Evolutionary conservation across 2,888 invertebrate species (phyloP), one percentile per base, ranked within the genome.

Genomic region (Cancer borealis): DNA sequence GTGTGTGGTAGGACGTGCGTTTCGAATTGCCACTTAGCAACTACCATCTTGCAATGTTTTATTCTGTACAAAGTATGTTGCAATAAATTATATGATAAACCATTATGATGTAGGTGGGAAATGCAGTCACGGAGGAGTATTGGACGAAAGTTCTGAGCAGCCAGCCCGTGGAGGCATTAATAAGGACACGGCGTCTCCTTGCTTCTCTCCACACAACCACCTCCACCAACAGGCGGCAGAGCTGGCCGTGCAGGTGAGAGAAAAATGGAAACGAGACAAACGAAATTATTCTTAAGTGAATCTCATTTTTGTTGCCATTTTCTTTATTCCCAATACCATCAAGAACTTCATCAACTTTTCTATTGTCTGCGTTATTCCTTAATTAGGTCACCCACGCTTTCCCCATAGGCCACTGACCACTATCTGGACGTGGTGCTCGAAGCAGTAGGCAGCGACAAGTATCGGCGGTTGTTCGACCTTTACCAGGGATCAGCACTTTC

Each of bases 181-280:
- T 88, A 95, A 95, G 60, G 95, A 95, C 92, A 95, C 95, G 8
- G 91, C 95, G 49, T 95, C 91, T 0, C 95, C 95, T 30, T 95
- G 95, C 89, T 95, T 95, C 92, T 95, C 95, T 14, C 95, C 95
- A 6, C 95, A 95, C 91, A 39, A 95, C 79, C 54, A 95, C 79
- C 93, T 95, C 49, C 95, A 95, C 93, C 47, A 91, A 1, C 84
- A 93, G 60, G 95, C 95, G 10, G 95, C 93, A 17, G 92, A 95
- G 46, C 88, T 95, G 30, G 95, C 95, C 39, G 93, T 95, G 14
- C 91, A 91, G 94, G 94, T 94, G 17, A 45, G 92, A 30, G 46
- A 6, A 47, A 8, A 39, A n/a, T 45, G 3, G 30, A 89, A 21
- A 73, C 60, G 60, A 17, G 21, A 21, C 21, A 60, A 21, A 4